Base-by-base conservation (phyloP, 2,797 vertebrate genomes). In the Xiphorhynchus erythropygius region DNA sequence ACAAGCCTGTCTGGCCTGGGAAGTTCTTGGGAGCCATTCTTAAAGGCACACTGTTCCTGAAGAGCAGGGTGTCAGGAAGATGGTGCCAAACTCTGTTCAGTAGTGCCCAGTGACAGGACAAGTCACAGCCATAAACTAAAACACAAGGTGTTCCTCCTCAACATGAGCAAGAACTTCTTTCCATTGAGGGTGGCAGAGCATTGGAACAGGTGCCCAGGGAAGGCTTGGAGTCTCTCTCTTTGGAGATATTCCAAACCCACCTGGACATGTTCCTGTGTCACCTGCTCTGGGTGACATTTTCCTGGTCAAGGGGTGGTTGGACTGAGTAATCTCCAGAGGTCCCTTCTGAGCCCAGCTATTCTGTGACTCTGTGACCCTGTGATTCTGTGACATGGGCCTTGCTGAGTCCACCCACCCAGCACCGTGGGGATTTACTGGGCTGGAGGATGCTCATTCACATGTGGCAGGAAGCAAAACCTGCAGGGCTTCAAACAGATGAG, bases 401-500 rank as follows among this genome's bases (percentile, higher is more conserved):
- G 50, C 11, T 53, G 50, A 53, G 44, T n/a, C 74, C 12, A 10
- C 55, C 13, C 76, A 18, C 47, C 17, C 56, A 55, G 47, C 56
- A 33, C 42, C 28, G 5, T 0, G 0, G 55, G 44, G 32, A 7
- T 56, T 75, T 55, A 18, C 91, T 32, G 47, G 30, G 35, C 63
- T 91, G 89, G 81, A n/a, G 76, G 46, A 50, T 78, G 28, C 24
- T 35, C 7, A 10, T 24, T 46, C 49, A 24, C 32, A 60, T n/a
- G 55, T 37, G 41, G 30, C 35, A 65, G 59, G 56, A 83, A 3
- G 44, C 47, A 3, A 1, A 47, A 67, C 42, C 95, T 87, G 59
- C 70, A 32, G 64, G 76, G 33, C 81, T 87, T 56, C 74, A 37
- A 5, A 41, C 14, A 23, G 32, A 30, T 0, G 0, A 0, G 2